Base-by-base conservation (phyloP, 2,888 invertebrate species). In the Xestoiulus laeticollis region DNA sequence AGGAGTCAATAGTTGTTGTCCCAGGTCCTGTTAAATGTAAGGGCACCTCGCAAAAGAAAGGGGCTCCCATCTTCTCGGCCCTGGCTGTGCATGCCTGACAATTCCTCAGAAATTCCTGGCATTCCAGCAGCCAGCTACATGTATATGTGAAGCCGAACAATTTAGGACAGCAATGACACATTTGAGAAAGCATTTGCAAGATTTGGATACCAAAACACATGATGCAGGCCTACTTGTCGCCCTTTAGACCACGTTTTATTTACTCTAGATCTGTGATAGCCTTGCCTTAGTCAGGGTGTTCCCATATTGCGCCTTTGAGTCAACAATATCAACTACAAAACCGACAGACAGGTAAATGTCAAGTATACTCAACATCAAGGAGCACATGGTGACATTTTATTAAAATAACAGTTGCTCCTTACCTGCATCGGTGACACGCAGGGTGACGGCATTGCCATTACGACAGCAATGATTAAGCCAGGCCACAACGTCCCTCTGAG, bases 401-500 rank as follows among this genome's bases (percentile, higher is more conserved):
- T n/a, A 30, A 84, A 84, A n/a, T n/a, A 48, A 86, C 14, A 53
- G 16, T 43, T 22, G 4, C 14, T n/a, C 89, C 91, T 90, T 91
- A 94, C 93, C 93, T 91, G 92, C 90, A 89, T 92, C 92, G 88
- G 93, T 92, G 87, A 93, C 93, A 90, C 93, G 93, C 85, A 94
- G 91, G 90, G 92, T 92, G 85, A 94, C 93, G 48, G 93, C 93
- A 89, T 92, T 92, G 59, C 93, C 93, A 91, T 93, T 93, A 89
- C 93, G 92, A 89, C 93, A 92, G 90, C 93, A 93, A 90, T 93
- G 93, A 89, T 93, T 92, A 86, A 94, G 90, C 92, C 93, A 93
- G 78, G 93, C 92, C 87, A 92, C 92, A 26, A 93, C 92, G 91
- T 94, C 94, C 88, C 93, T 91, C 90, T 93, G 92, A 1, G 94